Conservation (phyloP, 2,888 invertebrate genomes). For the Spodoptera exigua region DNA sequence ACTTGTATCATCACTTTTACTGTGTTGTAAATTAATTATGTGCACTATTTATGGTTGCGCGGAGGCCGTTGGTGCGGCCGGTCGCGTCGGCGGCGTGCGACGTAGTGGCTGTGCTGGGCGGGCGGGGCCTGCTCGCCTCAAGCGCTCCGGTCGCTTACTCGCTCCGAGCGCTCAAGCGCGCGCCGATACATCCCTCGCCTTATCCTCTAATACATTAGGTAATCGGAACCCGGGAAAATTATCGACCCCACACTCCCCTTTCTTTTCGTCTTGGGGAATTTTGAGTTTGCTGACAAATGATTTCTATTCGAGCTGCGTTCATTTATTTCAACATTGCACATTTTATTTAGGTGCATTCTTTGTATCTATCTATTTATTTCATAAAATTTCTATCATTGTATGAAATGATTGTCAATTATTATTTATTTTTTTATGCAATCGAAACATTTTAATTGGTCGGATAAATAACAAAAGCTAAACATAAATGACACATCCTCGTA, state of each 20-base stretch:
- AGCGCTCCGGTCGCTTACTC: conserved; percentile 59
- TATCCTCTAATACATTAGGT: conserved; percentile 59
- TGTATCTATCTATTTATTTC: too few species aligned
- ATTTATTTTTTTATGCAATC: conserved; percentile 10
- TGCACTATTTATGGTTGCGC: conserved; percentile 77
- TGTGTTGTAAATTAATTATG: conserved; percentile 87
- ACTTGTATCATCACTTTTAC: conserved; percentile 88
- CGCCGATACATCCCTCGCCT: conserved; percentile 72
- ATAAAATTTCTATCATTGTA: too few species aligned
- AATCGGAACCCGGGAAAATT: conserved; percentile 54
- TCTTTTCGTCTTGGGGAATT: conserved; percentile 29
- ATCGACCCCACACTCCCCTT: conserved; percentile 58
- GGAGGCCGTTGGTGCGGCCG: conserved; percentile 73
- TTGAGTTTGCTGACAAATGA: conserved; percentile 19
- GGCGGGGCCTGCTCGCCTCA: conserved; percentile 71
- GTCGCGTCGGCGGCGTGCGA: conserved; percentile 77
- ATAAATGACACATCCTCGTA: conserved; percentile 41
- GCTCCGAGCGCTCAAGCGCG: conserved; percentile 68
- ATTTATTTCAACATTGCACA: not conserved
- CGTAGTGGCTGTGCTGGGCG: conserved; percentile 78
- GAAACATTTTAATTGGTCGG: conserved; percentile 1
- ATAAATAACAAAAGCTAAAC: conserved; percentile 17
- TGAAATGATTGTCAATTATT: not conserved
- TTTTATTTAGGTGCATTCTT: conserved; percentile 1
- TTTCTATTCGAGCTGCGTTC: conserved; percentile 6